phyloP scores from a whole-genome alignment of 2,888 invertebrate genomes.

The Cryptocephalus primarius region DNA sequence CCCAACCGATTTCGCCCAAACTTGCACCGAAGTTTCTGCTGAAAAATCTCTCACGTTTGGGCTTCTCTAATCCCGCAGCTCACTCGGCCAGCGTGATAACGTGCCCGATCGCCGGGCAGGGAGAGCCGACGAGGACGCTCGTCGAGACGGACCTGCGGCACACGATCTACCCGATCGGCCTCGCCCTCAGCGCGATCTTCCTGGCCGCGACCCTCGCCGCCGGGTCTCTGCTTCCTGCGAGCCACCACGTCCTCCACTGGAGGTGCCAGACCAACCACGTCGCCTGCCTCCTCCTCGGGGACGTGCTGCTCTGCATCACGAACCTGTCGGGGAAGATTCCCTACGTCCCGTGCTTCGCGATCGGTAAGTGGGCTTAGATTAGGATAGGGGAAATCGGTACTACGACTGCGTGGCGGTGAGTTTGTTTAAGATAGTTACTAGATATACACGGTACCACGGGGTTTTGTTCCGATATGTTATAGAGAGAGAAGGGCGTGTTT shows the following conservation, averaged over 20 bases:
- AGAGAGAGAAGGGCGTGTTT: too few species aligned
- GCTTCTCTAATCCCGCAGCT: too few species aligned
- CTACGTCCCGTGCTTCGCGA: conserved; percentile 50
- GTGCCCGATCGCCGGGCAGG: conserved; percentile 40
- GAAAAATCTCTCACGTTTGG: too few species aligned
- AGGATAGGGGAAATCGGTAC: too few species aligned
- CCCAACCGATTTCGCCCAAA: too few species aligned
- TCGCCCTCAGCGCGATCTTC: conserved; percentile 72
- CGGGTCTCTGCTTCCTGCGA: conserved; percentile 67
- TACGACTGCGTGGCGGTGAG: too few species aligned
- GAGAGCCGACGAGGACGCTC: conserved; percentile 12
- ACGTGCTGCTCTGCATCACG: conserved; percentile 66
- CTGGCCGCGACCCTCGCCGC: conserved; percentile 70
- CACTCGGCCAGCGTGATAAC: conserved; percentile 45
- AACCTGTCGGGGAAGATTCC: conserved; percentile 57
- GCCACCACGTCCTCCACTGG: conserved; percentile 82
- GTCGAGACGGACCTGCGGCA: conserved; percentile 45
- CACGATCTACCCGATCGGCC: conserved; percentile 63
- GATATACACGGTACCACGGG: too few species aligned
- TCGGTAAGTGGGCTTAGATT: conserved; percentile 58
- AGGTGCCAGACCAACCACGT: conserved; percentile 82
- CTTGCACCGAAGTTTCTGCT: too few species aligned
- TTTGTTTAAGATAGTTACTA: too few species aligned
- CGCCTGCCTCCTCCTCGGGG: conserved; percentile 69
- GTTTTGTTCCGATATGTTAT: too few species aligned